These are phyloP conservation scores for Rhincodon typus DNA, from an alignment of 2,797 vertebrate genomes.

Conservation along the genomic window DNA sequence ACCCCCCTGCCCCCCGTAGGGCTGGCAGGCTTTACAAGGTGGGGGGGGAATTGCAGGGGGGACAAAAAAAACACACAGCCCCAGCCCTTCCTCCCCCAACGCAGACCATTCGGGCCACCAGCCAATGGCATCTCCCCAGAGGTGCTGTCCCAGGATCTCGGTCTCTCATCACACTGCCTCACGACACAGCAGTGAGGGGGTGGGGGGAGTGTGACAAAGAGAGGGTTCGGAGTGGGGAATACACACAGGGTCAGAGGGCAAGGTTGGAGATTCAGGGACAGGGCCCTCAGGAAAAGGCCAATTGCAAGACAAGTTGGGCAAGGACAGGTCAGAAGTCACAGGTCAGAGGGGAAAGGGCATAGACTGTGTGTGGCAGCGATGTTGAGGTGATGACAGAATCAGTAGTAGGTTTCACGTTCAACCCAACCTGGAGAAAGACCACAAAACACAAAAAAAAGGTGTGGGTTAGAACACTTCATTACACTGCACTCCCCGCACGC, in stretches of 20 bases:
- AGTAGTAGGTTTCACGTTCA: slow-evolving; percentile 61
- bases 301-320: background rate
- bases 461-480: too few species aligned
- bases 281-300: background rate
- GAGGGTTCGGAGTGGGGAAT: slow-evolving; percentile 34
- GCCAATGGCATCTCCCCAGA: too few species aligned
- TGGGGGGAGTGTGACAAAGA: slow-evolving; percentile 31
- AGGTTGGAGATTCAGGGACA: slow-evolving; percentile 33
- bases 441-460: too few species aligned
- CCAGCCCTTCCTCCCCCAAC: slow-evolving; percentile 11
- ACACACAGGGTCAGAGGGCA: slow-evolving; percentile 39
- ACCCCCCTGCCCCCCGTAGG: too few species aligned
- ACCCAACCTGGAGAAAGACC: slow-evolving; percentile 54
- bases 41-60: too few species aligned
- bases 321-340: background rate
- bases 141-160: too few species aligned
- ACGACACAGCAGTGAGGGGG: background rate
- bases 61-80: background rate
- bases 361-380: background rate
- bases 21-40: background rate
- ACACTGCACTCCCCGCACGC: background rate
- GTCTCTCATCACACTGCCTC: too few species aligned
- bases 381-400: slow-evolving; percentile 44
- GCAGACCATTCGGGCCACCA: too few species aligned
- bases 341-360: background rate